A percentile compares a stretch with the other conserved stretches of the same genome.
Evolutionary conservation across 2,888 invertebrate genomes (phyloP).

Genomic region (Drosophila austrosaltans): DNA sequence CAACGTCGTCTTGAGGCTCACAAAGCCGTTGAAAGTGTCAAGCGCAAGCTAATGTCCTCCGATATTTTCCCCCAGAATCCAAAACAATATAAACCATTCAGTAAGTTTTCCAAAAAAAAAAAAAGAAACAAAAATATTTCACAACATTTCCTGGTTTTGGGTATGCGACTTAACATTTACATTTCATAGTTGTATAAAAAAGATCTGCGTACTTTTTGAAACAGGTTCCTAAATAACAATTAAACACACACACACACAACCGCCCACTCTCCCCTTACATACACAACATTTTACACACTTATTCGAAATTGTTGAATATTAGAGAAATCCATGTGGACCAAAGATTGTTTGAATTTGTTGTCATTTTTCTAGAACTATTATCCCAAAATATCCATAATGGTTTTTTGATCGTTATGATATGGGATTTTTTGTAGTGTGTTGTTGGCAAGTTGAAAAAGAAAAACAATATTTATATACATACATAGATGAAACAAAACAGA

Average conservation of each 20-base stretch:
- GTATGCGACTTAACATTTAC: conserved; percentile 26
- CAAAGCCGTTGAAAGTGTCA: conserved; percentile 54
- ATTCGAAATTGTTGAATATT: conserved; percentile 20
- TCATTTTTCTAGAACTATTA: neutral
- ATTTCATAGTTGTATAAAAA: conserved; percentile 23
- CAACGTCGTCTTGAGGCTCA: conserved; percentile 52
- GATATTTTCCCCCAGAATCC: conserved; percentile 36
- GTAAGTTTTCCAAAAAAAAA: conserved; percentile 50
- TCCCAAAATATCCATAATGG: neutral
- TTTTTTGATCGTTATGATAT: neutral
- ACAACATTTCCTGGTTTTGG: conserved; percentile 33
- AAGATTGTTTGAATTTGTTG: conserved; percentile 11
- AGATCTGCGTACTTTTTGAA: neutral
- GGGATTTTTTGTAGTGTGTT: neutral
- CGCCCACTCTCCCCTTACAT: conserved; percentile 12
- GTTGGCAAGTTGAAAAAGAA: conserved; percentile 1
- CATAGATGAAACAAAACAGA: conserved; percentile 1
- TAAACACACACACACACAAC: conserved; percentile 21
- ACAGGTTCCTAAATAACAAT: conserved; percentile 25
- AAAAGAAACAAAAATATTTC: neutral
- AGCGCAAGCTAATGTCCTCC: conserved; percentile 53
- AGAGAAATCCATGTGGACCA: conserved; percentile 19
- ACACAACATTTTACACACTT: conserved; percentile 22
- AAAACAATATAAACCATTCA: conserved; percentile 58
- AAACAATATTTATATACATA: neutral